Evolutionary conservation across 2,888 invertebrate species (phyloP).

Genomic region (Amphimallon solstitiale): DNA sequence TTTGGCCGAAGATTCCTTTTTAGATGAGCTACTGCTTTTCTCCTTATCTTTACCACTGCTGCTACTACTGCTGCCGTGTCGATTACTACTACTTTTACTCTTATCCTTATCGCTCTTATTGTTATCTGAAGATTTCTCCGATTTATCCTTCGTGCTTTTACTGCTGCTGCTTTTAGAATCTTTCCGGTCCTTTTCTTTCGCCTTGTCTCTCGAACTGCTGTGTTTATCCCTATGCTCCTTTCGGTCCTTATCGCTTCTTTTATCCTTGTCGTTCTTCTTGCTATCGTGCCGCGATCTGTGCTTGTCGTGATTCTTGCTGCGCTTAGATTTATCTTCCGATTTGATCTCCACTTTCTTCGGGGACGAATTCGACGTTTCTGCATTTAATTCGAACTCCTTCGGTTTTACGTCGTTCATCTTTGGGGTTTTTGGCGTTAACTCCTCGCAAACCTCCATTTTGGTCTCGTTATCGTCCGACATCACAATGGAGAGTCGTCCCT

Average conservation of each 20-base stretch:
- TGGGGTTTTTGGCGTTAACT: slow-evolving; percentile 45
- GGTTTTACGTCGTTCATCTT: slow-evolving; percentile 26
- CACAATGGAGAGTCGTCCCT: slow-evolving; percentile 67
- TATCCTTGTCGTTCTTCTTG: slow-evolving; percentile 42
- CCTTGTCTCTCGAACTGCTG: slow-evolving; percentile 45
- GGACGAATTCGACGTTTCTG: slow-evolving; percentile 15
- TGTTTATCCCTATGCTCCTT: slow-evolving; percentile 51
- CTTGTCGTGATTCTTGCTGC: slow-evolving; percentile 60
- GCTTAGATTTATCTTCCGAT: slow-evolving; percentile 41
- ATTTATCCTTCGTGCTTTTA: slow-evolving; percentile 48
- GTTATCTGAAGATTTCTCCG: slow-evolving; percentile 51
- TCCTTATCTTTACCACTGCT: slow-evolving; percentile 54
- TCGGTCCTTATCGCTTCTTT: slow-evolving; percentile 35
- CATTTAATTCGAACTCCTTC: slow-evolving; percentile 36
- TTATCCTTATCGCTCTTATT: slow-evolving; percentile 44
- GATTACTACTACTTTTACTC: slow-evolving; percentile 42
- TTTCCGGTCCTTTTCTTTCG: slow-evolving; percentile 41
- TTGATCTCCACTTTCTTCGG: slow-evolving; percentile 40
- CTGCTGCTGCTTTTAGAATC: slow-evolving; percentile 51
- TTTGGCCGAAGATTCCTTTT: slow-evolving; percentile 46
- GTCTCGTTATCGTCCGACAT: slow-evolving; percentile 65
- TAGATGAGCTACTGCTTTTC: slow-evolving; percentile 39
- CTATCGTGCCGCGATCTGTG: slow-evolving; percentile 51
- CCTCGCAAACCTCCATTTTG: slow-evolving; percentile 59
- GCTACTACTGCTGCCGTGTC: slow-evolving; percentile 49